Evolutionary conservation across 2,113 vertebrate genomes (phyloP).

Genomic region (Macquaria ambigua): DNA sequence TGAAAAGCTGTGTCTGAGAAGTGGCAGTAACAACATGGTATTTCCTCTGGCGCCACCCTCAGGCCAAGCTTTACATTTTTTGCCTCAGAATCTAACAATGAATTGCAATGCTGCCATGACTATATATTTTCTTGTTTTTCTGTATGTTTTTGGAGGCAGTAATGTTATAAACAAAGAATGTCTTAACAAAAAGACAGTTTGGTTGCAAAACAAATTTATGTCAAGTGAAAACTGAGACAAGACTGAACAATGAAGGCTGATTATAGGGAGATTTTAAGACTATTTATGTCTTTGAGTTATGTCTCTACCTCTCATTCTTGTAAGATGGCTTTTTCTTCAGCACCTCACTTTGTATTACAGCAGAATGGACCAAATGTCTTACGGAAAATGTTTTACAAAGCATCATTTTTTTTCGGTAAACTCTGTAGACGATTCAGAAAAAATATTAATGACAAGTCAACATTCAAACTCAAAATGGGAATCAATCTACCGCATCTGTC

Average conservation of each 20-base stretch:
- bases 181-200: constrained; percentile 32
- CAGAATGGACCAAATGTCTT: constrained; percentile 67
- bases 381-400: constrained; percentile 36
- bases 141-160: not conserved
- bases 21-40: not conserved
- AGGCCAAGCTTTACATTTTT: not conserved
- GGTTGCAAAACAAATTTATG: not conserved
- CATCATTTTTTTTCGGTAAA: not conserved
- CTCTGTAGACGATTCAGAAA: constrained; percentile 20
- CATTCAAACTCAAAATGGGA: constrained; percentile 28
- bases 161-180: not conserved
- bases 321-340: constrained; percentile 13
- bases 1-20: not conserved
- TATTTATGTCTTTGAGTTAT: constrained; percentile 2
- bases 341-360: constrained; percentile 23
- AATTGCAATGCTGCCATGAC: not conserved
- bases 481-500: constrained; percentile 34
- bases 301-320: constrained; percentile 1
- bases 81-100: not conserved
- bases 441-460: not conserved
- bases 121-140: not conserved
- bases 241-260: not conserved
- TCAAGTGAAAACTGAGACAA: not conserved
- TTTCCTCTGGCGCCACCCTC: not conserved
- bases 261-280: not conserved